Base-by-base conservation (phyloP, 2,113 vertebrate species). In the Callaeas wilsoni region DNA sequence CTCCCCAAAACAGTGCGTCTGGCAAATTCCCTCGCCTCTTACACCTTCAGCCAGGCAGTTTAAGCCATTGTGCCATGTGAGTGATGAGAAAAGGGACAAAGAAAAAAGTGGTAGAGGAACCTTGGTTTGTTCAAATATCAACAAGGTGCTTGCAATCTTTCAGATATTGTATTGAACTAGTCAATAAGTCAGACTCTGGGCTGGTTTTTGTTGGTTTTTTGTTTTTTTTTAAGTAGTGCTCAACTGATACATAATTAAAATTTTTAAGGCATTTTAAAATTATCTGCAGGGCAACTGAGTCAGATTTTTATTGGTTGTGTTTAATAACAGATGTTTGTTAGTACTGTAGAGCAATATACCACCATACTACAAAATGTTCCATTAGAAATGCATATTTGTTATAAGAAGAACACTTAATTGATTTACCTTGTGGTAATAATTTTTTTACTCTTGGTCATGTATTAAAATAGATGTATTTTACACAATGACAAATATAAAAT, bases 391-490 rank as follows among this genome's bases (percentile, higher is more conserved):
- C 8, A 10, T 41, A 57, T 57, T 79, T 82, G 12, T 55, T 84
- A 18, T 32, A 89, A 71, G 75, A 84, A 67, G 63, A 89, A 68
- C 44, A 78, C 82, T 71, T 91, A 95, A 91, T 57, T 82, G 26
- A 64, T 89, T 93, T 84, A 71, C 41, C 23, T 53, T 25, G 22
- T 46, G 65, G 37, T 60, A 63, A 74, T 92, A 78, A 10, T 3
- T 75, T 70, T 65, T 86, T 91, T 41, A 55, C 13, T 86, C 44
- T 82, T 67, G 68, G 46, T 89, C 64, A 69, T 49, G 27, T 37
- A 79, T 79, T 94, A 94, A 96, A 93, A 89, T 60, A 76, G 37
- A 94, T 69, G 14, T 56, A 76, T 91, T 82, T 93, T 87, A 21
- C 53, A 64, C 29, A 81, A 17, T n/a, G 69, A 82, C 32, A 91